Evolutionary conservation across 37 sponge, comb jelly and placozoan species (phyloP).

Genomic region (Cliona cf. orientalis): DNA sequence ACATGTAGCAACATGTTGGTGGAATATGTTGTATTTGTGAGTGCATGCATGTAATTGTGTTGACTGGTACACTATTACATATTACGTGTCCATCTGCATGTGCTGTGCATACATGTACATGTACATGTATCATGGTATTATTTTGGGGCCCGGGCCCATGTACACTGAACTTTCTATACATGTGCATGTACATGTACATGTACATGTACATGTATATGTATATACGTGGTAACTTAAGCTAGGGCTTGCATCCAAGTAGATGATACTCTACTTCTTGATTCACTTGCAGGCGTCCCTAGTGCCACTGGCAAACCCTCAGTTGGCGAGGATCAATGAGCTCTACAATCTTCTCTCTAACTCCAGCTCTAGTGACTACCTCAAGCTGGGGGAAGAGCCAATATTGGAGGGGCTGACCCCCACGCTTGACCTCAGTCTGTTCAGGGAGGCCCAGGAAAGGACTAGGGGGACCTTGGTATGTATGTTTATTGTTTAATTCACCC

Average conservation of each 20-base stretch:
- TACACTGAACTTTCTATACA: too few relatives aligned
- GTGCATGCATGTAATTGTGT: not conserved
- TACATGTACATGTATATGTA: too few relatives aligned
- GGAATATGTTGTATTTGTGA: not conserved
- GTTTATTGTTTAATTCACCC: not conserved
- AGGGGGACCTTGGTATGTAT: slow-evolving; percentile 58
- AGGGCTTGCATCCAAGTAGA: not conserved
- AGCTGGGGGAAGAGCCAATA: slow-evolving; percentile 35
- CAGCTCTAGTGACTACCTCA: slow-evolving; percentile 23
- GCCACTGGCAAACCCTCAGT: slow-evolving; percentile 27
- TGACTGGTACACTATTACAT: too few relatives aligned
- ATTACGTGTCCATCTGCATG: not conserved
- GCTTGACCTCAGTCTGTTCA: slow-evolving; percentile 67
- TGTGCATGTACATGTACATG: too few relatives aligned
- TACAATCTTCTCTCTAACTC: slow-evolving; percentile 44
- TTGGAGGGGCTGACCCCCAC: slow-evolving; percentile 62
- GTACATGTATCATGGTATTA: too few relatives aligned
- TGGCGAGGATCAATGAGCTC: slow-evolving; percentile 44
- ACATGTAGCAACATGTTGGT: too few relatives aligned
- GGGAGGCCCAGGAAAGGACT: slow-evolving; percentile 67
- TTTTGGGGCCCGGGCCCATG: too few relatives aligned
- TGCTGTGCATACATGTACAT: too few relatives aligned
- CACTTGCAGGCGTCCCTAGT: not conserved
- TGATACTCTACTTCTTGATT: not conserved
- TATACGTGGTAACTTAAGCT: too few relatives aligned